A percentile compares a stretch with the other conserved stretches of the same genome.
phyloP scores from a whole-genome alignment of 1,140 invertebrate species.

The Eriosoma lanigerum region DNA sequence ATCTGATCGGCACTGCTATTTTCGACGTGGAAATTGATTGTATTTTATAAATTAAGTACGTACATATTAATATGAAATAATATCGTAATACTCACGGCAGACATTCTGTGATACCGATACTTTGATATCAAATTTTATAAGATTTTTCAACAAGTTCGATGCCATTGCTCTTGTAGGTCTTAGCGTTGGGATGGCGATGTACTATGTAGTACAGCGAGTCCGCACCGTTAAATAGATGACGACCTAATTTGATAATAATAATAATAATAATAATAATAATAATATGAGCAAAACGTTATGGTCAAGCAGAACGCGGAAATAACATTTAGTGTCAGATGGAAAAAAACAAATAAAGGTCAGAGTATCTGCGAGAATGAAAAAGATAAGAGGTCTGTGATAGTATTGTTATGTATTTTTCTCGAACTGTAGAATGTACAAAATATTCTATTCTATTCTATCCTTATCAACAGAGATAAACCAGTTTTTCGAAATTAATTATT shows the following conservation, averaged over 20 bases:
- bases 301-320: slow-evolving; percentile 34
- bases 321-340: not conserved
- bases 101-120: slow-evolving; percentile 26
- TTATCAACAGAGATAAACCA: no score
- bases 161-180: slow-evolving; percentile 9
- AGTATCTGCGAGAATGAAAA: no score
- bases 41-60: no score
- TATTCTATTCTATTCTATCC: no score
- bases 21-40: not conserved
- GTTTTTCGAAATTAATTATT: no score
- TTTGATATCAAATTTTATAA: slow-evolving; percentile 13
- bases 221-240: not conserved
- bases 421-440: no score
- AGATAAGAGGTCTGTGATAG: no score
- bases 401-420: no score
- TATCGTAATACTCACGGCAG: slow-evolving; percentile 13
- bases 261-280: no score
- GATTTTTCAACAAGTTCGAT: slow-evolving; percentile 33
- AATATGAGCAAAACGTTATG: not conserved
- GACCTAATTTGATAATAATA: slow-evolving; percentile 2
- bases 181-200: not conserved
- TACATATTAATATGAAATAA: not conserved
- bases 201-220: not conserved
- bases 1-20: slow-evolving; percentile 42
- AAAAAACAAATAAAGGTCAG: slow-evolving; percentile 29